Percentiles rank a stretch among this genome's conserved stretches.
These are phyloP conservation scores for Fulmarus glacialis DNA, from an alignment of 2,113 vertebrate genomes.

Conservation along the genomic window DNA sequence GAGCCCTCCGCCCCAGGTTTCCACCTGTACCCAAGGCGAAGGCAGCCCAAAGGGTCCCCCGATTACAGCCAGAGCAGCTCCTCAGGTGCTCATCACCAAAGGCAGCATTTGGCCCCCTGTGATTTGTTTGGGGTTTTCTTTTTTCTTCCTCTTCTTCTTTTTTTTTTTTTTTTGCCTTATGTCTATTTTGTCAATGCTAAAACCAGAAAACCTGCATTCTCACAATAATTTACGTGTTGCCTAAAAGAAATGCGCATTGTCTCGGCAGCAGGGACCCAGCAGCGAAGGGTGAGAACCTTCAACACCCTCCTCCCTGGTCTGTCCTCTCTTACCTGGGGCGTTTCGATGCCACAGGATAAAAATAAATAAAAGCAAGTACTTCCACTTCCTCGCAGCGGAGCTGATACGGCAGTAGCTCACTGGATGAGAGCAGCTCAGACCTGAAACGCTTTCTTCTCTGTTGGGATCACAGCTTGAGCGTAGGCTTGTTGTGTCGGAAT, in stretches of 20 bases:
- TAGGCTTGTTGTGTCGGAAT: constrained; percentile 78
- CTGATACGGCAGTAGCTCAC: constrained; percentile 52
- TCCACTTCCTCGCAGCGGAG: constrained; percentile 22
- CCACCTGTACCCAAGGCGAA: background rate
- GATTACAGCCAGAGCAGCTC: background rate
- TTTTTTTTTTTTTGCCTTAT: background rate
- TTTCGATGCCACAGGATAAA: constrained; percentile 38
- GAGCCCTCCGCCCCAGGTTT: background rate
- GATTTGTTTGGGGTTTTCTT: background rate
- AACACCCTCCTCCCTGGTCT: background rate
- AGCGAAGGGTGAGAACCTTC: background rate
- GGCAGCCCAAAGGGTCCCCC: background rate
- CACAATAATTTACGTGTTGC: background rate
- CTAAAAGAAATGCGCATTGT: background rate
- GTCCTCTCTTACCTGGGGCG: background rate
- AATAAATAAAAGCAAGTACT: constrained; percentile 60
- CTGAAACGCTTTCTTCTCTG: constrained; percentile 71
- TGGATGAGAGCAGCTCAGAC: constrained; percentile 72
- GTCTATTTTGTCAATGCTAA: background rate
- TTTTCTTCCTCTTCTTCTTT: background rate
- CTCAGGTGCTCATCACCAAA: background rate
- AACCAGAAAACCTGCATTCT: background rate
- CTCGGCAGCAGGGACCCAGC: background rate
- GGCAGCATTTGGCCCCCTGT: background rate
- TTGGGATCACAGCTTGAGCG: constrained; percentile 77